Evolutionary conservation across 2,797 vertebrate species (phyloP).

Genomic region (Pelodytes ibericus): DNA sequence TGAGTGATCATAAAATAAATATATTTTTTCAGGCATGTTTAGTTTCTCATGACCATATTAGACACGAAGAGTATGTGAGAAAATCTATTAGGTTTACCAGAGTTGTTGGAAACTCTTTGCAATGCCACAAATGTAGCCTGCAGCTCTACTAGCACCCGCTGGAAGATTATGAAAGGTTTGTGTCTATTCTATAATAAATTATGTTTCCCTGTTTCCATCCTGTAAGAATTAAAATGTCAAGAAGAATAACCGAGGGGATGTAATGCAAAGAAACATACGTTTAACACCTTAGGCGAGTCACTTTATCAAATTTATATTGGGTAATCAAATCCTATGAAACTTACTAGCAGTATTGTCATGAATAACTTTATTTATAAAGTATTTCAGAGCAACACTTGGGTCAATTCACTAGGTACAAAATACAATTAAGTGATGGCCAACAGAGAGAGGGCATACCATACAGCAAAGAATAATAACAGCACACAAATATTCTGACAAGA

Average conservation of each 20-base stretch:
- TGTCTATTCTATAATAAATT: slow-evolving; percentile 49
- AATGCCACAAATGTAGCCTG: slow-evolving; percentile 45
- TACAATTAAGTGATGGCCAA: too few species aligned
- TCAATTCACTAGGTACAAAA: too few species aligned
- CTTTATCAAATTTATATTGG: slow-evolving; percentile 36
- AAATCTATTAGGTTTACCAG: slow-evolving; percentile 40
- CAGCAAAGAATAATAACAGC: too few species aligned
- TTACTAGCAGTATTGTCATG: background rate
- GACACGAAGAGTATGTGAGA: background rate
- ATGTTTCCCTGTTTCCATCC: slow-evolving; percentile 26
- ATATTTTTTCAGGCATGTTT: slow-evolving; percentile 30
- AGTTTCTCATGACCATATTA: slow-evolving; percentile 17
- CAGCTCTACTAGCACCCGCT: slow-evolving; percentile 32
- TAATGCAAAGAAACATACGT: slow-evolving; percentile 24
- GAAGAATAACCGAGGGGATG: slow-evolving; percentile 37
- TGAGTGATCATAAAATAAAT: slow-evolving; percentile 32
- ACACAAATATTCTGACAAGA: too few species aligned
- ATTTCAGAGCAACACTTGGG: too few species aligned
- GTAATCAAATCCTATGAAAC: slow-evolving; percentile 22
- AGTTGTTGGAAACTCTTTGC: slow-evolving; percentile 36
- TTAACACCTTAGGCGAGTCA: slow-evolving; percentile 34
- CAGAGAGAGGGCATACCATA: too few species aligned
- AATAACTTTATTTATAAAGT: slow-evolving; percentile 2
- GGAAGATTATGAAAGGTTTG: slow-evolving; percentile 52
- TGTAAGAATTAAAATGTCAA: slow-evolving; percentile 48